Evolutionary conservation across 2,888 invertebrate species (phyloP).

Genomic region (Eupsilia transversa): DNA sequence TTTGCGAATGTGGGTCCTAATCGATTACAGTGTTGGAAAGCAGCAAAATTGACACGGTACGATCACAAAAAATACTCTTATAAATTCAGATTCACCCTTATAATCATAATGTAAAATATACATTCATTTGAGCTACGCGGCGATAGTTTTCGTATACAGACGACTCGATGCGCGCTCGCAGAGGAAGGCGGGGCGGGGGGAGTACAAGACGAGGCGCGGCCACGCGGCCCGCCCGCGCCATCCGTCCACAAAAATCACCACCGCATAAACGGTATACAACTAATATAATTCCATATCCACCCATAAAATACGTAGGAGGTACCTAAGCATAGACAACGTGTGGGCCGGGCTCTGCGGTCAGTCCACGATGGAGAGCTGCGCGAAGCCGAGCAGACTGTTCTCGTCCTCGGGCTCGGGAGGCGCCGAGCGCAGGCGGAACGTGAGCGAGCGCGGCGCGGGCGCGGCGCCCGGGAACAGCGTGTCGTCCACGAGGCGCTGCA

Average conservation of each 20-base stretch:
- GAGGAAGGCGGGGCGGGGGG: constrained; percentile 15
- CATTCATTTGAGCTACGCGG: constrained; percentile 85
- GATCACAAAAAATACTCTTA: constrained; percentile 81
- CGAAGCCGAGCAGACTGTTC: constrained; percentile 98
- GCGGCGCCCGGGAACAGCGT: constrained; percentile 83
- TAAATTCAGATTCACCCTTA: constrained; percentile 87
- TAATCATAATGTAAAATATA: constrained; percentile 78
- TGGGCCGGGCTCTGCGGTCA: constrained; percentile 80
- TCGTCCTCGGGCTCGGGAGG: constrained; percentile 96
- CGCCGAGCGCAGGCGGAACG: constrained; percentile 95
- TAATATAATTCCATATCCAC: constrained; percentile 83
- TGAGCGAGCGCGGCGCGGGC: constrained; percentile 93
- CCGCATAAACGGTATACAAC: constrained; percentile 72
- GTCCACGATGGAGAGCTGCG: constrained; percentile 98
- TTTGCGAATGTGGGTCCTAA: constrained; percentile 60
- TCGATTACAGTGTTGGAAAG: constrained; percentile 83
- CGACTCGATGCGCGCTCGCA: constrained; percentile 46
- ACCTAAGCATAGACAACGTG: constrained; percentile 72
- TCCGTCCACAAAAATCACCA: constrained; percentile 67
- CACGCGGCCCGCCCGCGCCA: constrained; percentile 14
- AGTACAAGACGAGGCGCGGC: constrained; percentile 25
- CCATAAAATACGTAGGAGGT: constrained; percentile 83
- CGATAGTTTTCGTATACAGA: constrained; percentile 71
- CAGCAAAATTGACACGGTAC: constrained; percentile 81
- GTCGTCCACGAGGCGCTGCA: constrained; percentile 96